A percentile compares a stretch with the other conserved stretches of the same genome.
These are phyloP conservation scores for Drosophila anomalipes DNA, from an alignment of 2,888 invertebrate species.

Conservation along the genomic window DNA sequence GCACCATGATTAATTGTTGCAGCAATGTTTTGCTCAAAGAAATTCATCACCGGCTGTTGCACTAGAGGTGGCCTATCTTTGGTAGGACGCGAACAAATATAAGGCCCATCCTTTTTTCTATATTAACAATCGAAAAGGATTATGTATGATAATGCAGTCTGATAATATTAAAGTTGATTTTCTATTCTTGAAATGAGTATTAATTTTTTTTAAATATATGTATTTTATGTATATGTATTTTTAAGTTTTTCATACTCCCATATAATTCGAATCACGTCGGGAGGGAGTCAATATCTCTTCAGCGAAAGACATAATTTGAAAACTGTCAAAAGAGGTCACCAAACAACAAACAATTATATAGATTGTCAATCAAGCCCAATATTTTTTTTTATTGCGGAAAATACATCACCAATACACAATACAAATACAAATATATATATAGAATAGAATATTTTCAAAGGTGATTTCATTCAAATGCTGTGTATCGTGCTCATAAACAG, in stretches of 20 bases:
- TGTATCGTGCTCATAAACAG: not conserved
- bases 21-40: conserved; percentile 25
- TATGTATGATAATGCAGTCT: not conserved
- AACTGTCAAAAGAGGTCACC: no score
- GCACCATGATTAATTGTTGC: conserved; percentile 40
- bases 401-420: not conserved
- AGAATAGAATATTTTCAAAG: not conserved
- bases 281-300: not conserved
- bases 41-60: conserved; percentile 17
- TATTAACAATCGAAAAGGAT: not conserved
- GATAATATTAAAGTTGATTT: not conserved
- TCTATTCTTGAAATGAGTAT: not conserved
- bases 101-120: not conserved
- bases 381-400: not conserved
- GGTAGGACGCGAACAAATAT: not conserved
- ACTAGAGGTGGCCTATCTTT: conserved; percentile 26
- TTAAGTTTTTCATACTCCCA: not conserved
- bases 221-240: not conserved
- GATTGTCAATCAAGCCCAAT: not conserved
- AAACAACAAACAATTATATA: not conserved
- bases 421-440: not conserved
- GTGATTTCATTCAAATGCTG: not conserved
- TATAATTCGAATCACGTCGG: not conserved
- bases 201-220: not conserved
- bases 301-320: not conserved